Conservation (phyloP, 92 coral and sea anemone genomes). For the Porites cylindrica region DNA sequence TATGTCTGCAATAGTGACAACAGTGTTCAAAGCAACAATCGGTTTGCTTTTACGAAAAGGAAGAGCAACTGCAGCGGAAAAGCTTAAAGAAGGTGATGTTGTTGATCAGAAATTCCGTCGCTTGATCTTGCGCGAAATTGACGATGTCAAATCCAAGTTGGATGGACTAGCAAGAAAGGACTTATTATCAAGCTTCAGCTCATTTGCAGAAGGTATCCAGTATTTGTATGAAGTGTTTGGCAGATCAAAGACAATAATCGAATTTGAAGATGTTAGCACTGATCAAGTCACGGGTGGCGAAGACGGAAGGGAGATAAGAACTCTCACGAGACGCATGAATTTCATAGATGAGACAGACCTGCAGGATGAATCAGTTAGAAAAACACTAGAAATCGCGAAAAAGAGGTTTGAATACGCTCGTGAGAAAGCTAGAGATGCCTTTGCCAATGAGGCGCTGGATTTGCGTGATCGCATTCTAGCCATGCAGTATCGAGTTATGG, state of each 20-base stretch:
- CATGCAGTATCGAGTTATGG: conserved; percentile 19
- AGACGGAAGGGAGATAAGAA: background rate
- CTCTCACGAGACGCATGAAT: background rate
- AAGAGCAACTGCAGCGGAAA: conserved; percentile 2
- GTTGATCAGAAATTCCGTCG: conserved; percentile 24
- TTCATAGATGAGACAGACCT: background rate
- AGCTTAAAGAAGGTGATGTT: conserved; percentile 31
- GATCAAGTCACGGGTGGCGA: background rate
- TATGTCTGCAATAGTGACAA: background rate
- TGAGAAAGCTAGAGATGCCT: conserved; percentile 33
- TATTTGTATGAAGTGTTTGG: conserved; percentile 3
- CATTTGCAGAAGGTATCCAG: background rate
- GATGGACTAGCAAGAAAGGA: conserved; percentile 37
- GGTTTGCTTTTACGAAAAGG: background rate
- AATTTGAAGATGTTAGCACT: background rate
- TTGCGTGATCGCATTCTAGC: conserved; percentile 44
- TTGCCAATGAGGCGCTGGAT: conserved; percentile 21
- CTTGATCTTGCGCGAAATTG: conserved; percentile 35
- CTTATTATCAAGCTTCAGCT: conserved; percentile 12
- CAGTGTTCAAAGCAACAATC: background rate
- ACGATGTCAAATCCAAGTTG: conserved; percentile 31
- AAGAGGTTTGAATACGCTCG: conserved; percentile 23
- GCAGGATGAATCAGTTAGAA: background rate
- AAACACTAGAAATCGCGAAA: background rate
- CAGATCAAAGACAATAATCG: background rate